Evolutionary conservation across 1,140 invertebrate species (phyloP), one percentile per base, ranked within the genome.

Genomic region (Latrodectus geometricus): DNA sequence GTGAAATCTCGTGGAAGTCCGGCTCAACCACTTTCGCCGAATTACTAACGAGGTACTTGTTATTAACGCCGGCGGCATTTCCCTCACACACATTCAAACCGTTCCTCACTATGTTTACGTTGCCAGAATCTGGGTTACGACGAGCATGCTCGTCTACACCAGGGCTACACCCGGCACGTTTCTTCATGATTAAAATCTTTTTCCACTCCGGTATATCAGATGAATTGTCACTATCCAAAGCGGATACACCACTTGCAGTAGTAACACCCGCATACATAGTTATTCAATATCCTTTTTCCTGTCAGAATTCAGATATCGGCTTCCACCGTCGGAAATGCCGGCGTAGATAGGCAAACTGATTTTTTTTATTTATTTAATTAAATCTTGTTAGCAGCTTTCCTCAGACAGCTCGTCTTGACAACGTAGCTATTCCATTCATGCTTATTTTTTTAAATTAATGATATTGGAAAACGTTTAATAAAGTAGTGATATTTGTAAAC

Each of bases 161-260:
- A 35, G 50, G 21, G 49, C 4, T 54, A 65, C n/a, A 68, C 20
- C 74, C 85, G 11, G 85, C 85, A 20, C 85, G 76, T 48, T 87
- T 87, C 48, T 80, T 87, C 85, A 87, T 87, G 21, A 87, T 87
- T 50, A 87, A 35, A 49, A 80, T 73, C 66, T 80, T 79, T 72
- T 87, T 87, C 85, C 85, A 87, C 50, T 80, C 85, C 17, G 85
- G 85, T 23, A 87, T 87, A 68, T 87, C 77, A n/a, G 76, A 15
- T 9, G 56, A 75, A 52, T 21, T 70, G 73, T 82, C 80, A 84
- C 69, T 84, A 75, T 75, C 72, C 72, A 66, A 20, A 11, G 77
- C 21, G 17, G 65, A 56, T 74, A 50, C 72, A 74, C 20, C 65
- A 66, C 9, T 56, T 8, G 65, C 15, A 15, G 74, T 61, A 14